Percentiles rank a stretch among this genome's conserved stretches.
Conservation (phyloP, 1,140 invertebrate genomes). For the Lithobius niger region DNA sequence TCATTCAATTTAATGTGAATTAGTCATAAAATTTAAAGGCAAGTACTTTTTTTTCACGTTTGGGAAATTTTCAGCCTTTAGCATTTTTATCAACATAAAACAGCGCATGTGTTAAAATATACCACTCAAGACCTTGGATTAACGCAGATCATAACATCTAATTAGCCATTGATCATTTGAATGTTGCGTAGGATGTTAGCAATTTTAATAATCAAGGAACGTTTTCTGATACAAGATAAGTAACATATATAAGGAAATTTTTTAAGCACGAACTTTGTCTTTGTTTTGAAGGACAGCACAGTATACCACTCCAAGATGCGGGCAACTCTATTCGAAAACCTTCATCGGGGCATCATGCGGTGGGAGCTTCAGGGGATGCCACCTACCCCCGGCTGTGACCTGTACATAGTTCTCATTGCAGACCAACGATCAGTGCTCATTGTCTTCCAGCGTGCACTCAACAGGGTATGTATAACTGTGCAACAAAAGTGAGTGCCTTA, state of each 20-base stretch:
- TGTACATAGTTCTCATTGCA: conserved; percentile 20
- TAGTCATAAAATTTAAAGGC: too few relatives aligned
- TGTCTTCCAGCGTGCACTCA: conserved; percentile 17
- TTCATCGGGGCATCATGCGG: conserved; percentile 13
- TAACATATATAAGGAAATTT: too few relatives aligned
- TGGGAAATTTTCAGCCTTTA: too few relatives aligned
- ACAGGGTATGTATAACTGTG: conserved; percentile 17
- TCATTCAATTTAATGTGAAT: too few relatives aligned
- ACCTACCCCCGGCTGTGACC: conserved; percentile 14
- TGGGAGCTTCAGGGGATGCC: conserved; percentile 17
- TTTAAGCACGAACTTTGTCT: too few relatives aligned
- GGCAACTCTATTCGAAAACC: conserved; percentile 14
- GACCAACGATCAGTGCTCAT: conserved; percentile 19
- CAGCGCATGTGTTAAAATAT: too few relatives aligned
- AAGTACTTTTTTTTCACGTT: too few relatives aligned
- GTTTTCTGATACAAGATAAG: background rate
- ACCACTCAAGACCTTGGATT: too few relatives aligned
- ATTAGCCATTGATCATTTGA: background rate
- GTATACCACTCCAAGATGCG: conserved; percentile 12
- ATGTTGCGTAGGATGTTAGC: background rate
- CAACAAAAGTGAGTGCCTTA: too few relatives aligned
- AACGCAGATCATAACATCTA: too few relatives aligned
- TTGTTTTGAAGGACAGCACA: conserved; percentile 13
- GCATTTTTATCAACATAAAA: too few relatives aligned
- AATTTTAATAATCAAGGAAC: too few relatives aligned